Conservation (phyloP, 2,888 invertebrate genomes). For the Neoascia interrupta region DNA sequence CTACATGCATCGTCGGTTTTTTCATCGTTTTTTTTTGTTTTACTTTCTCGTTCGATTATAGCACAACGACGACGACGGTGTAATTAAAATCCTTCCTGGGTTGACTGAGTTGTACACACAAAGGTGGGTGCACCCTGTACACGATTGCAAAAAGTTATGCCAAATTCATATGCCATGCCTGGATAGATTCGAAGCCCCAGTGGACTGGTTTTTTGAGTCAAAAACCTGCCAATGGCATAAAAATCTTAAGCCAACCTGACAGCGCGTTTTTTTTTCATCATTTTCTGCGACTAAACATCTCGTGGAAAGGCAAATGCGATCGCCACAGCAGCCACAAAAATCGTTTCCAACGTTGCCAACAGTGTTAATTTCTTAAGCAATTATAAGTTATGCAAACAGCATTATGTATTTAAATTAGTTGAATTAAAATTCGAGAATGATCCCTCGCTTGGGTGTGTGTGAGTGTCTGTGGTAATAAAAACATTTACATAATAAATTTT, state of each 20-base stretch:
- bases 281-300: conserved; percentile 18
- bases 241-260: background rate
- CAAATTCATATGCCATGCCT: background rate
- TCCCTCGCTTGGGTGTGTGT: background rate
- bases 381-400: conserved; percentile 56
- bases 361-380: conserved; percentile 45
- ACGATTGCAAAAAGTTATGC: background rate
- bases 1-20: too few relatives aligned
- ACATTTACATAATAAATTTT: conserved; percentile 62
- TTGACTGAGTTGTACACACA: conserved; percentile 1
- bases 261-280: background rate
- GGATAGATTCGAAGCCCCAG: background rate
- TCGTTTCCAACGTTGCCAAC: conserved; percentile 9
- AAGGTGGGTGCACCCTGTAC: conserved; percentile 1
- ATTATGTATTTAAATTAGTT: conserved; percentile 49
- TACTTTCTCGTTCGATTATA: conserved; percentile 58
- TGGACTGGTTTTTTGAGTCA: conserved; percentile 40
- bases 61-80: conserved; percentile 26
- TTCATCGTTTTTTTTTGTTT: too few relatives aligned
- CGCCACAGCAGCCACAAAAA: conserved; percentile 10
- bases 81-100: conserved; percentile 58
- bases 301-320: conserved; percentile 17
- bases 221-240: conserved; percentile 15
- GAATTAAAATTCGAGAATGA: conserved; percentile 36
- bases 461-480: conserved; percentile 2